Base-by-base conservation (phyloP, 2,888 invertebrate genomes). In the Drosophila greeni region DNA sequence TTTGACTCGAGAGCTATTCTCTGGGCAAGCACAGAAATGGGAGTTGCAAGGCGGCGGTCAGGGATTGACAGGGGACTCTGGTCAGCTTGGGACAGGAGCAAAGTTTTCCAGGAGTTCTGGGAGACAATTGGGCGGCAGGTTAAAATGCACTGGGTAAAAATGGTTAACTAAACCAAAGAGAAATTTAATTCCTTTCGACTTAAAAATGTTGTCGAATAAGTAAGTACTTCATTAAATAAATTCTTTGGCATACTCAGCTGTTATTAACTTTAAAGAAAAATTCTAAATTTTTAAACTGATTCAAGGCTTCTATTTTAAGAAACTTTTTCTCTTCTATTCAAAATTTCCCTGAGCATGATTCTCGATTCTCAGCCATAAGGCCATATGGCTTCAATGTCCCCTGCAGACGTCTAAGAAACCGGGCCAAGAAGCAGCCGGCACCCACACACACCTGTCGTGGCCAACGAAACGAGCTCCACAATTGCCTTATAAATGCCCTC, bases 401-500 rank as follows among this genome's bases (percentile, higher is more conserved):
- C 20, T 24, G 64, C 59, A 59, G 58, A 29, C 43, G 23, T 24
- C 43, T 18, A 43, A 12, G 58, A 34, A 62, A 34, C 48, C 31
- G 26, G 49, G 48, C 47, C 53, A 42, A 62, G 47, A 48, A 62
- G 47, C 40, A 60, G 48, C 60, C 61, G 29, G 57, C 56, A 29
- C 59, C 36, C 65, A 45, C 65, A 43, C 81, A 71, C 81, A 76
- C 81, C 79, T 77, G 76, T 64, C 79, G 57, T 65, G 76, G 69
- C 67, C 71, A 56, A 60, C 56, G 36, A 76, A 76, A 70, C 71
- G 68, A 73, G 75, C 81, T 74, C 59, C 71, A 82, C 79, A 81
- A 79, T 79, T 80, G 79, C 83, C 81, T 82, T 79, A 82, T 80
- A 83, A 79, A 83, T 83, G 81, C 81, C 73, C 73, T 58, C 73